Evolutionary conservation across 2,113 vertebrate species (phyloP).

Genomic region (Rhinichthys klamathensis): DNA sequence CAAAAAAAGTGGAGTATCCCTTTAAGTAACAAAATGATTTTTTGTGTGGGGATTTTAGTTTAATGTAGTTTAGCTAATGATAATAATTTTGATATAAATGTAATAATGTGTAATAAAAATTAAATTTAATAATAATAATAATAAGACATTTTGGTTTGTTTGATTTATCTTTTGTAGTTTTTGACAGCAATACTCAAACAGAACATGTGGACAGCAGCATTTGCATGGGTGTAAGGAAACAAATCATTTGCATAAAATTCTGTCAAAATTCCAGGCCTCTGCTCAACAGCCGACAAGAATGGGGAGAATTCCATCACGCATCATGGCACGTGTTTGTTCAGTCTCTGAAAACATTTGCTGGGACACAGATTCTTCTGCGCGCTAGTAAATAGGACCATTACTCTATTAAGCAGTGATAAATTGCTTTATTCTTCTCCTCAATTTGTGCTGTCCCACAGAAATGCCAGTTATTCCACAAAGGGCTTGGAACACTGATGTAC

Average conservation of each 20-base stretch:
- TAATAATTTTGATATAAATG: too few relatives aligned
- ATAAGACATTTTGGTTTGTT: too few relatives aligned
- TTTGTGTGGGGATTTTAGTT: too few relatives aligned
- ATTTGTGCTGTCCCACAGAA: slow-evolving; percentile 25
- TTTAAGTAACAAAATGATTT: too few relatives aligned
- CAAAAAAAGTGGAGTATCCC: too few relatives aligned
- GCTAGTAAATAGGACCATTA: slow-evolving; percentile 23
- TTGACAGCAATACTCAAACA: not conserved
- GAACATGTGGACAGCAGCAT: not conserved
- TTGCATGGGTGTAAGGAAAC: not conserved
- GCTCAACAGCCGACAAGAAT: not conserved
- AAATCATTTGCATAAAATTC: not conserved
- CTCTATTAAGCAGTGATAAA: slow-evolving; percentile 38
- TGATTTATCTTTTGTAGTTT: not conserved
- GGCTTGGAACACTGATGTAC: slow-evolving; percentile 29
- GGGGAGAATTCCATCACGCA: not conserved
- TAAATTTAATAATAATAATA: too few relatives aligned
- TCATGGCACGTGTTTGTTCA: slow-evolving; percentile 31
- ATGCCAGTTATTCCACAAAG: slow-evolving; percentile 13
- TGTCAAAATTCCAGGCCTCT: slow-evolving; percentile 26
- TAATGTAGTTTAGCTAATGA: too few relatives aligned
- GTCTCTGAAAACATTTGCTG: slow-evolving; percentile 31
- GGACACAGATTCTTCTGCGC: slow-evolving; percentile 16
- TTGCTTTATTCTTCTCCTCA: slow-evolving; percentile 19
- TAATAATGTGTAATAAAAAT: too few relatives aligned